These are phyloP conservation scores for Staurois parvus DNA, from an alignment of 2,797 vertebrate species.

Conservation along the genomic window DNA sequence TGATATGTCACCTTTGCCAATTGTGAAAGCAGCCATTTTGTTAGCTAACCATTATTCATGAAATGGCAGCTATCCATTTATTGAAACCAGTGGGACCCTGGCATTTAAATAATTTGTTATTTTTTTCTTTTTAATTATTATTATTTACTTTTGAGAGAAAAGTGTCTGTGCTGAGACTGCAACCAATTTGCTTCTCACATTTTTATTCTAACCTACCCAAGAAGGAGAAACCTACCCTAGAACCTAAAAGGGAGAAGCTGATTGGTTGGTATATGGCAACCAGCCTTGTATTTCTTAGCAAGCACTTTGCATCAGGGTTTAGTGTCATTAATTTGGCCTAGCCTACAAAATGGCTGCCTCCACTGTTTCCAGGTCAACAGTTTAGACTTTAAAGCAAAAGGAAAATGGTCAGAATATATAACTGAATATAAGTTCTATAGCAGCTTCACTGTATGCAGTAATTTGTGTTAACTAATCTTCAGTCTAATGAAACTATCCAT, in stretches of 20 bases:
- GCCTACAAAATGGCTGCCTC: not conserved
- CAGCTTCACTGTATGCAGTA: conserved; percentile 2
- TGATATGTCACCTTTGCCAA: not conserved
- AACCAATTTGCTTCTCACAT: too few species aligned
- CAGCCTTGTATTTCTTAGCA: too few species aligned
- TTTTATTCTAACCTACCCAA: not conserved
- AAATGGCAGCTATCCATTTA: not conserved
- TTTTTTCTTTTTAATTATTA: too few species aligned
- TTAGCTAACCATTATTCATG: not conserved
- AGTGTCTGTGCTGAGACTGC: too few species aligned
- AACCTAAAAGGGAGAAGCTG: not conserved
- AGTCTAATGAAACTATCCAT: not conserved
- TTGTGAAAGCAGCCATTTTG: conserved; percentile 19
- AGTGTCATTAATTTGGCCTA: not conserved
- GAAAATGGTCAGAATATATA: conserved; percentile 8
- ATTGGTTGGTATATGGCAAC: not conserved
- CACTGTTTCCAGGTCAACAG: not conserved
- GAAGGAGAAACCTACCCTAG: too few species aligned
- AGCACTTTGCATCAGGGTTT: not conserved
- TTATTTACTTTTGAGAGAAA: too few species aligned
- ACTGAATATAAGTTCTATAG: not conserved
- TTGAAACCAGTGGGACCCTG: not conserved
- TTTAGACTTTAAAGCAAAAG: conserved; percentile 3
- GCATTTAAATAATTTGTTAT: too few species aligned
- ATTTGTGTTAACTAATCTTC: not conserved